Evolutionary conservation across 2,113 vertebrate genomes (phyloP).

Genomic region (Excalfactoria chinensis): DNA sequence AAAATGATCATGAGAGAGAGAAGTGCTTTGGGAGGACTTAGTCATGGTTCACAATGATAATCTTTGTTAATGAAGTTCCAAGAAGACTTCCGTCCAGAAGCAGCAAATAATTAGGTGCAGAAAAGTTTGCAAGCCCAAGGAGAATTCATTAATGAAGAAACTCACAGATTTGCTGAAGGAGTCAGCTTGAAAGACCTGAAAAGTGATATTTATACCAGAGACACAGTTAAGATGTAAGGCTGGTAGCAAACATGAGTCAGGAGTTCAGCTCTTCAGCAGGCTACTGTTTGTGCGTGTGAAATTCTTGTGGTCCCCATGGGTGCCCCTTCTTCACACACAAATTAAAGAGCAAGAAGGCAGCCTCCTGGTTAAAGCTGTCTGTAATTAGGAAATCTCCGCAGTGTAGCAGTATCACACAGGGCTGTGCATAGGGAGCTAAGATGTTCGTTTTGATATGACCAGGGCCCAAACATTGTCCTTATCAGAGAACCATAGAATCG

Average conservation of each 20-base stretch:
- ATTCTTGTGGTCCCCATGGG: neutral
- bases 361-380: neutral
- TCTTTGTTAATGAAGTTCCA: constrained; percentile 55
- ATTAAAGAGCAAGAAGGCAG: neutral
- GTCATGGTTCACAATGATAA: constrained; percentile 53
- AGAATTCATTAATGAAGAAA: constrained; percentile 13
- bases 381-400: neutral
- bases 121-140: constrained; percentile 28
- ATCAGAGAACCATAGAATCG: too few species aligned
- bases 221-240: neutral
- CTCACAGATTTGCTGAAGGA: neutral
- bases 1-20: constrained; percentile 21
- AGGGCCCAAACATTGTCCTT: neutral
- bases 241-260: fast-evolving
- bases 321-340: neutral
- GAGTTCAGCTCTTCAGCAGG: fast-evolving
- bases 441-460: neutral
- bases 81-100: constrained; percentile 1
- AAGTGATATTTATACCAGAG: neutral
- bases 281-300: neutral
- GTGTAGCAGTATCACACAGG: fast-evolving
- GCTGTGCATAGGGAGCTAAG: neutral
- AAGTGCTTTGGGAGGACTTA: constrained; percentile 48
- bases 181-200: neutral
- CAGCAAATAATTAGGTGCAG: constrained; percentile 3